These are phyloP conservation scores for Lophotriccus pileatus DNA, from an alignment of 2,797 vertebrate species.

Conservation along the genomic window DNA sequence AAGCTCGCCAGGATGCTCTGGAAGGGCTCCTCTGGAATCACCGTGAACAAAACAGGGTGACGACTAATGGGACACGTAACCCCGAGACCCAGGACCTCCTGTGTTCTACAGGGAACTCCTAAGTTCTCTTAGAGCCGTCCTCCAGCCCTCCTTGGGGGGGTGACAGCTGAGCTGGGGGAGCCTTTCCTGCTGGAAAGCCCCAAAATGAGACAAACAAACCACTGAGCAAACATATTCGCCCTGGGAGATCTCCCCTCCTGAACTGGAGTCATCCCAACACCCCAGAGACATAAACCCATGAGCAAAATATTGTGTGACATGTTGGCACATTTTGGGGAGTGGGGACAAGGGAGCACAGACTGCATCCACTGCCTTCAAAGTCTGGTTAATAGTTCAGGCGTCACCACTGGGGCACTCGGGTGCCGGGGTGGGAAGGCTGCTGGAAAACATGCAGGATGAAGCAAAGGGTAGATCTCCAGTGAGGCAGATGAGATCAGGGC, in stretches of 20 bases:
- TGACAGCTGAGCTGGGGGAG: not conserved
- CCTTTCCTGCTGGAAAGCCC: not conserved
- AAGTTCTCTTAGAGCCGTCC: not conserved
- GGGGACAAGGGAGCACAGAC: not conserved
- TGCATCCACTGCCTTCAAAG: not conserved
- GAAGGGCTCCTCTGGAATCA: accelerated
- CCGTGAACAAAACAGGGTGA: not conserved
- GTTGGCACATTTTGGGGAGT: not conserved
- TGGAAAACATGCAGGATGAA: not conserved
- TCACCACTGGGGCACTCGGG: not conserved
- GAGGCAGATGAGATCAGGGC: not conserved
- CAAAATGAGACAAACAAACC: not conserved
- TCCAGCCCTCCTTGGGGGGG: too few species aligned
- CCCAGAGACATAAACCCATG: not conserved
- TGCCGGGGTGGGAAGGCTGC: not conserved
- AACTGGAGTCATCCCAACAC: not conserved
- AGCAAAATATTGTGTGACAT: not conserved
- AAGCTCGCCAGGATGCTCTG: accelerated
- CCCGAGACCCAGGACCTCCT: not conserved
- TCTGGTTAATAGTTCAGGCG: not conserved
- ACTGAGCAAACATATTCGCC: not conserved
- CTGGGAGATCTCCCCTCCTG: not conserved
- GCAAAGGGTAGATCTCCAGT: not conserved
- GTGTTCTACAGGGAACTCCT: not conserved
- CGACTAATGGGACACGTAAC: not conserved